Evolutionary conservation across 2,113 vertebrate species (phyloP).

Genomic region (Psittacula cyanocephala): DNA sequence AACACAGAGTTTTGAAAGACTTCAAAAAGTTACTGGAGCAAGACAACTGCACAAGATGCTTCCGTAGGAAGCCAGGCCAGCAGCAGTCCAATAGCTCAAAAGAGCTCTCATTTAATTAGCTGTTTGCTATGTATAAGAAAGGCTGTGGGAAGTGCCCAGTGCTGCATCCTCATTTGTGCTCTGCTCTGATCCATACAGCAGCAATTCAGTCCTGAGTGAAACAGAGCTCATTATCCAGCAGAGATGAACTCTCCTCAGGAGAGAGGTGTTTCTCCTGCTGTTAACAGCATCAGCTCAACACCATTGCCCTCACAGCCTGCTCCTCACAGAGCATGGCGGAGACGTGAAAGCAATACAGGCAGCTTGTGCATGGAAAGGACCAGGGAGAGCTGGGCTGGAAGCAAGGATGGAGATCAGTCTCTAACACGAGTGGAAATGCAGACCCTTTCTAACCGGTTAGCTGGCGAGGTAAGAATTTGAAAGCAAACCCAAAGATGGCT

Average conservation of each 20-base stretch:
- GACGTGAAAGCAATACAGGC: background rate
- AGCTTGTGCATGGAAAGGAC: accelerated
- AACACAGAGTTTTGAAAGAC: background rate
- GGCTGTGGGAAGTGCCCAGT: background rate
- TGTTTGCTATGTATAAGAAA: background rate
- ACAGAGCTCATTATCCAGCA: constrained; percentile 50
- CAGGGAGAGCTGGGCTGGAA: background rate
- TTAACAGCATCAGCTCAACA: background rate
- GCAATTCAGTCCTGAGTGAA: background rate
- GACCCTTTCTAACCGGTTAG: background rate
- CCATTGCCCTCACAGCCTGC: background rate
- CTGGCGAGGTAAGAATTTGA: background rate
- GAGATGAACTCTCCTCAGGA: constrained; percentile 17
- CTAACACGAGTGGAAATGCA: background rate
- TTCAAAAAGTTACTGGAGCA: constrained; percentile 51
- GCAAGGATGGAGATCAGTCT: background rate
- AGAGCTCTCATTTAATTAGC: constrained; percentile 31
- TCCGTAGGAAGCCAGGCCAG: background rate
- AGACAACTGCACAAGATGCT: background rate
- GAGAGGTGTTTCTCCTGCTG: background rate
- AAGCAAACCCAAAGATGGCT: background rate
- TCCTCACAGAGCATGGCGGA: background rate
- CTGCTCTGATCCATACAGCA: background rate
- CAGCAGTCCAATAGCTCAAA: background rate
- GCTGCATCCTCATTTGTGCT: constrained; percentile 30